Percentiles rank a stretch among this genome's conserved stretches.
Conservation (phyloP, 2,888 invertebrate genomes). For the Chrysolina oricalcia region DNA sequence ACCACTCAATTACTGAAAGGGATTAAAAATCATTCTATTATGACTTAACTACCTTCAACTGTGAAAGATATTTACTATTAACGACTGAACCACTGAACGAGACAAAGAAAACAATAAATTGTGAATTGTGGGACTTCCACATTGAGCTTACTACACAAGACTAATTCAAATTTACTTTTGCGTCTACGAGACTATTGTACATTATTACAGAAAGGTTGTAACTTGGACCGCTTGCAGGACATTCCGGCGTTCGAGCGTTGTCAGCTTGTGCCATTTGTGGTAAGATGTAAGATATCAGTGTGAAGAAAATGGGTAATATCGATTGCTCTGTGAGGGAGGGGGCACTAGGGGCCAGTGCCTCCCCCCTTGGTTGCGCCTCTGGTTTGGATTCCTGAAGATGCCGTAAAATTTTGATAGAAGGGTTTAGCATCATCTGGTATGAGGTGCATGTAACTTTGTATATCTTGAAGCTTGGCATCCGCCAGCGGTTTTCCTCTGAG, state of each 20-base stretch:
- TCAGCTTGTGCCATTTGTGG: conserved; percentile 8
- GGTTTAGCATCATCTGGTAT: too few species aligned
- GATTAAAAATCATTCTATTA: neutral
- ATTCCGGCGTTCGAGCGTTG: conserved; percentile 2
- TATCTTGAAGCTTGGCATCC: too few species aligned
- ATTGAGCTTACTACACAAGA: neutral
- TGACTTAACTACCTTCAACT: neutral
- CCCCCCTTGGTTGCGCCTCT: neutral
- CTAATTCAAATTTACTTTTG: neutral
- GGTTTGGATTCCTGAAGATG: neutral
- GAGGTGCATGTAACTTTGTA: too few species aligned
- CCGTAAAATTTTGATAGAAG: too few species aligned
- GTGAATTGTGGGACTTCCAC: too few species aligned
- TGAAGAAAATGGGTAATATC: conserved; percentile 4
- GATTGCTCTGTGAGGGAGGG: conserved; percentile 7
- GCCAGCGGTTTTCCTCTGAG: too few species aligned
- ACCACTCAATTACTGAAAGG: neutral
- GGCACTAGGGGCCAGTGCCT: neutral
- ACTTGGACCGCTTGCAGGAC: too few species aligned
- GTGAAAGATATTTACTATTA: neutral
- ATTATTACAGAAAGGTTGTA: too few species aligned
- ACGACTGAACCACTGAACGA: neutral
- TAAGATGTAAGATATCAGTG: conserved; percentile 8
- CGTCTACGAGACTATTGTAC: neutral
- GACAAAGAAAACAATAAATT: too few species aligned